Percentiles rank a stretch among this genome's conserved stretches.
These are phyloP conservation scores for Pithys albifrons DNA, from an alignment of 2,113 vertebrate species.

Conservation along the genomic window DNA sequence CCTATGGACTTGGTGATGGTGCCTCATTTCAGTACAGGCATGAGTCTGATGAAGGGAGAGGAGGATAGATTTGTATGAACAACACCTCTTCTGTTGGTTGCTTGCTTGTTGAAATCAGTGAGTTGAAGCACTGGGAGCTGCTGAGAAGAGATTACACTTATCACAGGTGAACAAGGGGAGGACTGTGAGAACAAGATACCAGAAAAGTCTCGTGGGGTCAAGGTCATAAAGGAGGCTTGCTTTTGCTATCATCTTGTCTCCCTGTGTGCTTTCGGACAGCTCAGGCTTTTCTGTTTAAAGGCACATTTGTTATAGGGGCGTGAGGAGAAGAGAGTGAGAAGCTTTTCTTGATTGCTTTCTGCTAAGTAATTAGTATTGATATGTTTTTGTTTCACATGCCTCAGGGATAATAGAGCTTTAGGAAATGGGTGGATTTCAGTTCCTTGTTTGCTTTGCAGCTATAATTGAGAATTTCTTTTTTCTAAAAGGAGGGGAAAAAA, in stretches of 20 bases:
- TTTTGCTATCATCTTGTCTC: background rate
- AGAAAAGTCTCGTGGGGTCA: constrained; percentile 18
- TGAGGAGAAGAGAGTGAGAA: background rate
- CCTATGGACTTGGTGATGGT: background rate
- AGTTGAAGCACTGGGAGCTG: constrained; percentile 36
- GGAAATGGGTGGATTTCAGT: constrained; percentile 48
- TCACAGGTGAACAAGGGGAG: constrained; percentile 49
- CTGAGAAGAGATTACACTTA: constrained; percentile 60
- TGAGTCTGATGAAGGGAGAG: background rate
- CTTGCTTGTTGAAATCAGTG: constrained; percentile 48
- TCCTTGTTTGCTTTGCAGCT: constrained; percentile 57
- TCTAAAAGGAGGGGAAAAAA: constrained; percentile 43
- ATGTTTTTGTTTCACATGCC: constrained; percentile 50
- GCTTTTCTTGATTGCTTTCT: constrained; percentile 45
- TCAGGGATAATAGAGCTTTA: constrained; percentile 48
- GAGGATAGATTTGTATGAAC: constrained; percentile 18
- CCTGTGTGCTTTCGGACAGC: background rate
- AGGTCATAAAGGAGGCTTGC: constrained; percentile 17
- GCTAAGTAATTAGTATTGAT: constrained; percentile 53
- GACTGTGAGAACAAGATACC: constrained; percentile 45
- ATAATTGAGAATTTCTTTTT: constrained; percentile 62
- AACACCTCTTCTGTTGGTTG: background rate
- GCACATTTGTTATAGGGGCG: background rate
- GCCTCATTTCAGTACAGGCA: background rate
- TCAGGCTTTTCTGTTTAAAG: background rate